Base-by-base conservation (phyloP, 2,797 vertebrate species). In the Coccyzus lansbergi region DNA sequence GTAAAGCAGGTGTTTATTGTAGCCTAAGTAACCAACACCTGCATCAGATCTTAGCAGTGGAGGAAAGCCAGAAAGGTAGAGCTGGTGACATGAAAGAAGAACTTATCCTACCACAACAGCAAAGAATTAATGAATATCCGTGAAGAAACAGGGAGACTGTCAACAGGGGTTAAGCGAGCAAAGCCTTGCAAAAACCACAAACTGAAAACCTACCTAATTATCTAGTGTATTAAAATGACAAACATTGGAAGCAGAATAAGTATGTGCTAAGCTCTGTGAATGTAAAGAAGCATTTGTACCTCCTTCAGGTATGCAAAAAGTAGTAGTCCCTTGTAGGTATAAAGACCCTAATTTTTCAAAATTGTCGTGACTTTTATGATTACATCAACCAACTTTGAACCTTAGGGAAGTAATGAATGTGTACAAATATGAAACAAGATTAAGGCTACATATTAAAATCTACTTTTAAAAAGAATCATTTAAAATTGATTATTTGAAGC, bases 31-130 rank as follows among this genome's bases (percentile, higher is more conserved):
- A 46, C 48, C 9, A 28, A 9, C 29, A 29, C 26, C 14, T n/a
- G 5, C 6, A 0, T 2, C 14, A 26, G 25, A 16, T 28, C 48
- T n/a, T 51, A 6, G 29, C 13, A 12, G 4, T 7, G 40, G 42
- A 46, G 48, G 55, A 40, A 49, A 17, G 42, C n/a, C 51, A 25
- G 36, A 29, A 72, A 26, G 33, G 33, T 52, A 42, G 49, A 58
- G 49, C 31, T n/a, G 31, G 19, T 63, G 44, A 52, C 49, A 24
- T 16, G 16, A 26, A 48, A 65, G 36, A 36, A 8, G 13, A 71
- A 16, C 25, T 69, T 40, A 5, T 51, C 21, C 25, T 63, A 21
- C 15, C 3, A 5, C n/a, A 62, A 9, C 48, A 70, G 40, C 52
- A 46, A 60, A 25, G 31, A 36, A 18, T 55, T 59, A 3, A 6